Evolutionary conservation across 1,140 invertebrate genomes (phyloP).

Genomic region (Lineus longissimus): DNA sequence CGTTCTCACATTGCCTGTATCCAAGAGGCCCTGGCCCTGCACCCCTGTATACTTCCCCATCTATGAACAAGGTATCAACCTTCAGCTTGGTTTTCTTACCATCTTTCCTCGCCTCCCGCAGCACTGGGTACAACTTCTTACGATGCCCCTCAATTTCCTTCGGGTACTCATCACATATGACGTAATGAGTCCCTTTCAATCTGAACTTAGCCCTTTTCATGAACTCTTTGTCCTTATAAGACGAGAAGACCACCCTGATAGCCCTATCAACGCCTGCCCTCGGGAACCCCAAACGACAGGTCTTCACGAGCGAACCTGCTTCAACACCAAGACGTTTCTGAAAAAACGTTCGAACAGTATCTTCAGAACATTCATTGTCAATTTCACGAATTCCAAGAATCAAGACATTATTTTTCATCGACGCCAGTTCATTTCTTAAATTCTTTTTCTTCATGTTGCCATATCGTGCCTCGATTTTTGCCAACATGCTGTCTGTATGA

Average conservation of each 20-base stretch:
- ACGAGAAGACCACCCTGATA: not conserved
- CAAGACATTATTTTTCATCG: not conserved
- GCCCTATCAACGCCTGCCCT: not conserved
- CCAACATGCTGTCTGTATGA: not conserved
- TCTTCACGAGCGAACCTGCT: not conserved
- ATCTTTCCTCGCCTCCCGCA: not conserved
- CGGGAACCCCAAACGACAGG: not conserved
- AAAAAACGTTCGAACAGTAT: not conserved
- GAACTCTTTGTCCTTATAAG: not conserved
- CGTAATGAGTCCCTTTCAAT: not conserved
- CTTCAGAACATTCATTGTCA: not conserved
- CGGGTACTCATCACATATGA: not conserved
- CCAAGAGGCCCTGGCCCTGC: not conserved
- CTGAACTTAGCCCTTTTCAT: not conserved
- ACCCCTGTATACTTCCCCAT: constrained; percentile 2
- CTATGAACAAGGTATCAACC: not conserved
- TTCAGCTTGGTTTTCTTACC: not conserved
- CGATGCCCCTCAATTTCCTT: not conserved
- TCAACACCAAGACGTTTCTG: not conserved
- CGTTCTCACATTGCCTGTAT: too few relatives aligned
- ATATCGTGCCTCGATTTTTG: not conserved
- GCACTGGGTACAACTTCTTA: constrained; percentile 3
- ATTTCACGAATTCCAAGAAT: not conserved
- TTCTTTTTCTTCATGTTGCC: not conserved
- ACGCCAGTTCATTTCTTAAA: not conserved